phyloP scores from a whole-genome alignment of 2,113 vertebrate species.

The Grammomys dolichurus region DNA sequence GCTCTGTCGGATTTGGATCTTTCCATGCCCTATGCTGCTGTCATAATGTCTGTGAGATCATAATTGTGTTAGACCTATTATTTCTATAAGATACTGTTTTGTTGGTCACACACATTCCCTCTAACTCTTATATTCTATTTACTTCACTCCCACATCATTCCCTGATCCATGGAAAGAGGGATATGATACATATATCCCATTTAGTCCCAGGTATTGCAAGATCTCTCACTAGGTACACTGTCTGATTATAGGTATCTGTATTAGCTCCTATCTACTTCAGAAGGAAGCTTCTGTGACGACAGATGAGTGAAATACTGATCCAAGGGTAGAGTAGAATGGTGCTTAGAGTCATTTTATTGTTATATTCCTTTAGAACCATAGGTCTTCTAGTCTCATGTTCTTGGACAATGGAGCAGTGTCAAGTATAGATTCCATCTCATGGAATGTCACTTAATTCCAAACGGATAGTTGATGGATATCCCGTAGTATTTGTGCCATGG shows the following conservation, averaged over 20 bases:
- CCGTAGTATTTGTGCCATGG: background rate
- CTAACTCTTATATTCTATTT: background rate
- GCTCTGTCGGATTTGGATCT: background rate
- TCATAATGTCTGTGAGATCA: background rate
- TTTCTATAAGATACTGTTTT: background rate
- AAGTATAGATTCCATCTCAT: background rate
- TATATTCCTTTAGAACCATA: background rate
- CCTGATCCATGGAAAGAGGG: background rate
- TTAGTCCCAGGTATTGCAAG: background rate
- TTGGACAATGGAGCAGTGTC: background rate
- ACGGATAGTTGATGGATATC: too few species aligned
- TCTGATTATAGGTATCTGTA: background rate
- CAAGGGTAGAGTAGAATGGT: background rate
- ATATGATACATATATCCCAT: background rate
- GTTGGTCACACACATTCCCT: background rate
- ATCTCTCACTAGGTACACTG: background rate
- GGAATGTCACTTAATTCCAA: background rate
- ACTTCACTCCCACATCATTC: background rate
- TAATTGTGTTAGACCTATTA: background rate
- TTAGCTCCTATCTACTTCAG: background rate
- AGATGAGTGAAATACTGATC: background rate
- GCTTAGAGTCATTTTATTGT: background rate
- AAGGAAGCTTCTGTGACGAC: background rate
- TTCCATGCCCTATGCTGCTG: background rate
- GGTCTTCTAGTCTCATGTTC: background rate